phyloP scores from a whole-genome alignment of 1,140 invertebrate species.

The Hirudo medicinalis region DNA sequence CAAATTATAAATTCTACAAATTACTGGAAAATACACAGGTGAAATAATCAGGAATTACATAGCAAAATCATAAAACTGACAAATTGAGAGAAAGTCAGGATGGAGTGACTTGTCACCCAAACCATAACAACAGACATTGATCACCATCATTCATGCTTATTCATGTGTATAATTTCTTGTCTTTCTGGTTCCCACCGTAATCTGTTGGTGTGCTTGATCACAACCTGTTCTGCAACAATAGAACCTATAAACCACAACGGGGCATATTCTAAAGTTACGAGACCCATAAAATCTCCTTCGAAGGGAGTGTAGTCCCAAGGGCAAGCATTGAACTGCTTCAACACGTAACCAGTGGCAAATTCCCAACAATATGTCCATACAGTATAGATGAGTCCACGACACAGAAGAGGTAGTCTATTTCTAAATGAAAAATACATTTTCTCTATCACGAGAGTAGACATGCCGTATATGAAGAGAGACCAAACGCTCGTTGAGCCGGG shows the following conservation, averaged over 20 bases:
- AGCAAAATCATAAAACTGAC: too few species aligned
- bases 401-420: conserved; percentile 34
- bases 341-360: conserved; percentile 43
- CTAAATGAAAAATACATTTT: conserved; percentile 36
- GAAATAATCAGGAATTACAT: too few species aligned
- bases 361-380: conserved; percentile 46
- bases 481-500: conserved; percentile 45
- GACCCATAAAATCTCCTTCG: conserved; percentile 43
- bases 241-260: conserved; percentile 44
- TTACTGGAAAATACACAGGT: too few species aligned
- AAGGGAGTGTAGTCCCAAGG: conserved; percentile 47
- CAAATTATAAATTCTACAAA: too few species aligned
- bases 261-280: conserved; percentile 47
- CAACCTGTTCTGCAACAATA: conserved; percentile 37
- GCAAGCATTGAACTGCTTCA: conserved; percentile 44
- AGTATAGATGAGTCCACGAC: conserved; percentile 42
- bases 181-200: conserved; percentile 11
- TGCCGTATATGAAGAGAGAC: conserved; percentile 45
- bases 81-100: too few species aligned
- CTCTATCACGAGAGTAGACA: conserved; percentile 40
- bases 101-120: too few species aligned
- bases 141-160: too few species aligned
- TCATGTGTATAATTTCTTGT: background rate
- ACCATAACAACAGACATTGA: too few species aligned
- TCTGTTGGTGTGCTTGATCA: conserved; percentile 13